Base-by-base conservation (phyloP, 2,888 invertebrate genomes). In the Idaea biselata region DNA sequence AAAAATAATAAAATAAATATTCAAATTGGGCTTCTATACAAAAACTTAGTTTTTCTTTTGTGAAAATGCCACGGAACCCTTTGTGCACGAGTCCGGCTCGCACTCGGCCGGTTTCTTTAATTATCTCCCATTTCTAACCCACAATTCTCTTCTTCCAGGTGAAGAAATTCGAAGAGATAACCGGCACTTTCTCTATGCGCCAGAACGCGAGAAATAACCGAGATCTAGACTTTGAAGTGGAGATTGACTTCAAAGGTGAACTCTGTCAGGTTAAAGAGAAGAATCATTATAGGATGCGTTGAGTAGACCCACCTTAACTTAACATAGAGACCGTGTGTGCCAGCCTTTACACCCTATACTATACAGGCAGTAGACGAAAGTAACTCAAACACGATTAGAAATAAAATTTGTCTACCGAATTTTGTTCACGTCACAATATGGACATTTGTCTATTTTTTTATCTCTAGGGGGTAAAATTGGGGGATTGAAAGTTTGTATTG, bases 171-270 rank as follows among this genome's bases (percentile, higher is more conserved):
- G 99, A 99, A 86, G 98, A 98, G 85, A 96, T 99, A 65, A 95
- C 94, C 60, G 99, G 99, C 31, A 95, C 95, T 7, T 98, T 99
- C 86, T 95, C 96, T 60, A 97, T 99, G 96, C 97, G 96, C 74
- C 99, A 99, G 58, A 99, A 99, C 91, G 96, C 96, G 65, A 95
- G 98, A 66, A 99, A 99, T 91, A 98, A 97, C 89, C 95, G 99
- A 60, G 99, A 99, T 88, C 94, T 99, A 70, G 99, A 99, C 91
- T 99, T 99, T 88, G 95, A 96, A 73, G 95, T 99, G 67, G 96
- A 97, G 79, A 94, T 99, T 59, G 96, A 97, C 79, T 99, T 99
- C 92, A 97, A 98, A 77, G 97, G 97, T 25, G 97, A 97, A 80
- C 92, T 97, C 66, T 96, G 97, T 66, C 95, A 96, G 84, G 95